These are phyloP conservation scores for Tachuris rubrigastra DNA, from an alignment of 2,113 vertebrate species.

Conservation along the genomic window DNA sequence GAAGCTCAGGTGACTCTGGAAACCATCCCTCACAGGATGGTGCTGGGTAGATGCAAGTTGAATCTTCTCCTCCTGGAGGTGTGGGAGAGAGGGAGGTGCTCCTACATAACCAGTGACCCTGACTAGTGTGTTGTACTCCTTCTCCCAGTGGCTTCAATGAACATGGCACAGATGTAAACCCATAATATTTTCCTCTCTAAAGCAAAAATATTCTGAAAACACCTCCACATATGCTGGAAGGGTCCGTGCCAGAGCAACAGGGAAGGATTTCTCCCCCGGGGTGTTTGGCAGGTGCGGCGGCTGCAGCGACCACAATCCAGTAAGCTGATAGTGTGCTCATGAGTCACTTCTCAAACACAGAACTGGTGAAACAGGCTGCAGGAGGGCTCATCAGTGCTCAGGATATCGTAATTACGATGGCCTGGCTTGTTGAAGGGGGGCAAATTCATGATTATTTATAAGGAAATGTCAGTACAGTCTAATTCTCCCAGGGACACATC, in stretches of 20 bases:
- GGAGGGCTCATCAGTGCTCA: background rate
- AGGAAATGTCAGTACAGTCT: accelerated
- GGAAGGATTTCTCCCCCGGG: background rate
- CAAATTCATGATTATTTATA: background rate
- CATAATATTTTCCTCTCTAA: background rate
- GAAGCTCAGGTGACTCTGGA: background rate
- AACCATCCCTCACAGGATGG: background rate
- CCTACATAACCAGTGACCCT: accelerated
- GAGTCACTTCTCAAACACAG: slow-evolving; percentile 39
- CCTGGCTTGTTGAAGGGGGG: background rate
- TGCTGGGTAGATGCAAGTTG: background rate
- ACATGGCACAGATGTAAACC: background rate
- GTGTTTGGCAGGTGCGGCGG: background rate
- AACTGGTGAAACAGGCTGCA: slow-evolving; percentile 22
- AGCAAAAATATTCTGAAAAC: background rate
- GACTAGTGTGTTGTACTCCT: background rate
- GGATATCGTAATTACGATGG: background rate
- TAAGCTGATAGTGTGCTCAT: background rate
- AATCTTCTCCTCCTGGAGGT: background rate
- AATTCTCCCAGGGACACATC: background rate
- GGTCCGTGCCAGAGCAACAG: background rate
- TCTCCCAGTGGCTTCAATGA: background rate
- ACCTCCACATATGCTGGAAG: background rate
- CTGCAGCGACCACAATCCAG: background rate
- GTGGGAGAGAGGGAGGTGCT: background rate